Conservation (phyloP, 1,140 invertebrate species). For the Aethina tumida region DNA sequence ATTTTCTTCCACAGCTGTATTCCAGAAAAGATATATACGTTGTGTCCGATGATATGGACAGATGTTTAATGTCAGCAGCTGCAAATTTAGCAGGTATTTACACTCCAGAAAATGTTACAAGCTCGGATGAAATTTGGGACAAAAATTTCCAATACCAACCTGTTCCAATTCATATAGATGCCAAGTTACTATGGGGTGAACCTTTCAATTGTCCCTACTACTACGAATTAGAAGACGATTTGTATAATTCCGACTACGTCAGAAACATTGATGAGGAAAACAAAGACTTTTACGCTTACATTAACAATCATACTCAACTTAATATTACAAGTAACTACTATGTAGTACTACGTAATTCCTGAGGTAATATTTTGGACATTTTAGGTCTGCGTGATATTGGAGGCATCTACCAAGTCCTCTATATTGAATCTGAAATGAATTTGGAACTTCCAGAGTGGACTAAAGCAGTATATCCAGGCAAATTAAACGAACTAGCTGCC, state of each 20-base stretch:
- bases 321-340: no score
- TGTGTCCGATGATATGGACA: conserved; percentile 61
- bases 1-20: conserved; percentile 52
- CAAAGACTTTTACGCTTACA: conserved; percentile 50
- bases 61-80: conserved; percentile 77
- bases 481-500: conserved; percentile 41
- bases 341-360: no score
- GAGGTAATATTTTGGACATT: conserved; percentile 52
- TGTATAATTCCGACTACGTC: conserved; percentile 48
- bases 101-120: no score
- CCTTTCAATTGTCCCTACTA: conserved; percentile 54
- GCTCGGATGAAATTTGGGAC: conserved; percentile 56
- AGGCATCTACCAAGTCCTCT: conserved; percentile 56
- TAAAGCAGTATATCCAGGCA: conserved; percentile 41
- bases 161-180: conserved; percentile 57
- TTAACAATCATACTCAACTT: no score
- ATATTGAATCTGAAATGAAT: conserved; percentile 61
- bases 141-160: conserved; percentile 68
- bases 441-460: conserved; percentile 67
- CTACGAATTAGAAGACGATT: conserved; percentile 42
- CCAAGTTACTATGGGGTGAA: neutral
- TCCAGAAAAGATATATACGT: conserved; percentile 52
- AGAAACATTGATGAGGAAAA: conserved; percentile 48
- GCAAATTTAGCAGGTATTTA: conserved; percentile 71
- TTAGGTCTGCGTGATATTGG: conserved; percentile 42